phyloP scores from a whole-genome alignment of 1,140 invertebrate genomes.

The Thalassaphorura encarpata region DNA sequence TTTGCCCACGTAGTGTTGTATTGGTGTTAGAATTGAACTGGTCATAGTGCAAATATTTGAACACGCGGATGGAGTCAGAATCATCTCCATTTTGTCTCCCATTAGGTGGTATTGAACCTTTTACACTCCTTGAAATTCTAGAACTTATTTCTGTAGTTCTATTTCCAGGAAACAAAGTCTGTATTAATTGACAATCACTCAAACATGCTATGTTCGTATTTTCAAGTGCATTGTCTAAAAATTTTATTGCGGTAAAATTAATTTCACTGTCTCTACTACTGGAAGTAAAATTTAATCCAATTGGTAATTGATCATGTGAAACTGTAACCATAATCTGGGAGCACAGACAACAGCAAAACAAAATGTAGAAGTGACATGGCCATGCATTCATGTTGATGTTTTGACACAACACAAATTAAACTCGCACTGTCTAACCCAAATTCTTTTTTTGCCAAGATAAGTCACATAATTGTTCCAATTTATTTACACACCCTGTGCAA shows the following conservation, averaged over 20 bases:
- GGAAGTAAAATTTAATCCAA: no score
- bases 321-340: no score
- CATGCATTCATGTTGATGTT: not conserved
- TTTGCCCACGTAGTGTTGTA: no score
- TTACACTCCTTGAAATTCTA: not conserved
- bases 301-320: no score
- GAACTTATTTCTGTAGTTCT: not conserved
- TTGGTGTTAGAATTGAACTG: not conserved
- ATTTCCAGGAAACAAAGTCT: not conserved
- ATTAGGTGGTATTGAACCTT: not conserved
- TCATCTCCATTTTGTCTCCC: no score
- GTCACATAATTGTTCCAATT: not conserved
- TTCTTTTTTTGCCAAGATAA: not conserved
- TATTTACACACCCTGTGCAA: not conserved
- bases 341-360: not conserved
- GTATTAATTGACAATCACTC: not conserved
- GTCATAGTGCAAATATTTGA: not conserved
- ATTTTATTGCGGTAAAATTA: no score
- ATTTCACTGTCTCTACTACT: no score
- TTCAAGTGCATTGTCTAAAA: not conserved
- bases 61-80: not conserved
- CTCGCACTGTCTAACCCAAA: not conserved
- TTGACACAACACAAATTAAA: not conserved
- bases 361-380: not conserved
- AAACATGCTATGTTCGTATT: not conserved